A percentile compares a stretch with the other conserved stretches of the same genome.
phyloP scores from a whole-genome alignment of 2,797 vertebrate species.

The Muraenolepis orangiensis region DNA sequence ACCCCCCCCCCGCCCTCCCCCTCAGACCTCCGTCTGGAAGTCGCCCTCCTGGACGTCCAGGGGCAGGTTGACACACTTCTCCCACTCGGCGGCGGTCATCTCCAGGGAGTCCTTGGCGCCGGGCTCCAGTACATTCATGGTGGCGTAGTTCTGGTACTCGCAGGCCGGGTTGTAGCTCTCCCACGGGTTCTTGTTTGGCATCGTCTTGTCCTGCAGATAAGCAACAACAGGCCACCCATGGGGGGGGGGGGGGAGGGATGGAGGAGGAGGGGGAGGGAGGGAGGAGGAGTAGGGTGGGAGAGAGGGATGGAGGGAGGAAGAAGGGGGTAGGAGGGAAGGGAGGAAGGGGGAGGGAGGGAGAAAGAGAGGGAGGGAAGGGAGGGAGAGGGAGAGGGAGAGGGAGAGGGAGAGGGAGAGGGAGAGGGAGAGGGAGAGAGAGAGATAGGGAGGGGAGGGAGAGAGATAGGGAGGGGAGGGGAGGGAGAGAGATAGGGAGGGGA shows the following conservation, averaged over 20 bases:
- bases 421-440: not conserved
- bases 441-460: not conserved
- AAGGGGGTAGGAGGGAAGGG: not conserved
- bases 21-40: slow-evolving; percentile 98
- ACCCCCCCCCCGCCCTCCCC: slow-evolving; percentile 59
- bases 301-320: not conserved
- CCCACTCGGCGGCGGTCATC: slow-evolving; percentile 97
- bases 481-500: too few relatives aligned
- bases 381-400: not conserved
- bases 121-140: slow-evolving; percentile 97
- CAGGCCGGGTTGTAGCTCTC: slow-evolving; percentile 97
- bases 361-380: not conserved
- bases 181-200: slow-evolving; percentile 95
- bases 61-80: slow-evolving; percentile 98
- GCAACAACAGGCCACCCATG: not conserved
- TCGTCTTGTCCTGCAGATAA: slow-evolving; percentile 85
- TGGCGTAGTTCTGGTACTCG: slow-evolving; percentile 99
- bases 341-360: not conserved
- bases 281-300: too few relatives aligned
- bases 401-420: not conserved
- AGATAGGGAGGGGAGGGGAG: not conserved
- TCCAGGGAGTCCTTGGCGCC: slow-evolving; percentile 95
- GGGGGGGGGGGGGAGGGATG: not conserved
- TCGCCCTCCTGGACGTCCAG: slow-evolving; percentile 98
- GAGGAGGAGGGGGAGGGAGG: not conserved